A percentile compares a stretch with the other conserved stretches of the same genome.
phyloP scores from a whole-genome alignment of 2,888 invertebrate genomes.

The Melipona bicolor region DNA sequence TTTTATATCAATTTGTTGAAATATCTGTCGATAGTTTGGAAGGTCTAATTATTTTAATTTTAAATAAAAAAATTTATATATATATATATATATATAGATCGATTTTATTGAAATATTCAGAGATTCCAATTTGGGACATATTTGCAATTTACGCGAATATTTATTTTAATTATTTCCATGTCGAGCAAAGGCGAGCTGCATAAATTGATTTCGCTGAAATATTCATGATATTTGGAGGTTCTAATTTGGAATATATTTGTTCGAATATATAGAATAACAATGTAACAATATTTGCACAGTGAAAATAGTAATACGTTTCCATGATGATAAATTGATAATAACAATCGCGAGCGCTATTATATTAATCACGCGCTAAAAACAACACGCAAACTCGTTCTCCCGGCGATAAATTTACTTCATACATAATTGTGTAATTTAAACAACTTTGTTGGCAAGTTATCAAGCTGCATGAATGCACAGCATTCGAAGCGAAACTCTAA shows the following conservation, averaged over 20 bases:
- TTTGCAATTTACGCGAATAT: no score
- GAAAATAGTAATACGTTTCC: conserved; percentile 14
- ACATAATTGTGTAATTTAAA: conserved; percentile 42
- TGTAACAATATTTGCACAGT: not conserved
- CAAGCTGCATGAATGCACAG: conserved; percentile 12
- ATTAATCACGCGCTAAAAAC: conserved; percentile 41
- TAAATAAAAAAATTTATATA: no score
- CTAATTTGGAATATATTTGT: not conserved
- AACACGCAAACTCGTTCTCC: conserved; percentile 21
- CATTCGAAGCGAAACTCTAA: conserved; percentile 16
- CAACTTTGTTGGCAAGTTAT: conserved; percentile 44
- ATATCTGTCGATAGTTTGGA: not conserved
- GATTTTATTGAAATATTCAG: no score
- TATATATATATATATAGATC: no score
- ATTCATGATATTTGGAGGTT: not conserved
- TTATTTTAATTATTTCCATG: no score
- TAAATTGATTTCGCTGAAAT: conserved; percentile 9
- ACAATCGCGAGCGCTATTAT: conserved; percentile 24
- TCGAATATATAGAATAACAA: not conserved
- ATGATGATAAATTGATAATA: conserved; percentile 41
- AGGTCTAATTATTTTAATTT: no score
- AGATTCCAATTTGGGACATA: no score
- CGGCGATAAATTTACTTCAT: conserved; percentile 32
- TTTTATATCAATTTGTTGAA: no score
- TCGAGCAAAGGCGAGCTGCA: not conserved